Conservation (phyloP, 2,113 vertebrate genomes). For the Oryzias woworae region DNA sequence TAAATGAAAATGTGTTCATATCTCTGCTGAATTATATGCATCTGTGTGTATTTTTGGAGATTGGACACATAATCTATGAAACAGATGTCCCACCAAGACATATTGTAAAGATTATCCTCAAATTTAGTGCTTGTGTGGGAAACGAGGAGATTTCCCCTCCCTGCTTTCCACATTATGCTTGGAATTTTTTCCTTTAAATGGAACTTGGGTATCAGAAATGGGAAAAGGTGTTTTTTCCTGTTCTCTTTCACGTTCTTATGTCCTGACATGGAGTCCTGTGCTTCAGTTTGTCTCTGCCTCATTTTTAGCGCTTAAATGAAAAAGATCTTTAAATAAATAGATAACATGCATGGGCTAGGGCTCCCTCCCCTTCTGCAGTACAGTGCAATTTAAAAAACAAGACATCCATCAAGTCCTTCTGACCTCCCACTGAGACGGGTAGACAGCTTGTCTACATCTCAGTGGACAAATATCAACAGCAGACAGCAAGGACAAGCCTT, state of each 20-base stretch:
- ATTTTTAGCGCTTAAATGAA: constrained; percentile 54
- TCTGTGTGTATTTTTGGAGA: constrained; percentile 37
- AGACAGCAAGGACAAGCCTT: constrained; percentile 60
- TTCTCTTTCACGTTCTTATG: constrained; percentile 47
- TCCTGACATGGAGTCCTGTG: constrained; percentile 45
- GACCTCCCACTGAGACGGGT: constrained; percentile 46
- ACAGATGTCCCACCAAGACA: constrained; percentile 18
- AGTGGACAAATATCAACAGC: constrained; percentile 48
- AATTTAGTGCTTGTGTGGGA: constrained; percentile 44
- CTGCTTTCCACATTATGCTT: constrained; percentile 39
- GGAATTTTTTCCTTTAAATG: constrained; percentile 53
- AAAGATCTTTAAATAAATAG: constrained; percentile 50
- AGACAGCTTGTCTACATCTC: constrained; percentile 57
- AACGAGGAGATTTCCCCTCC: constrained; percentile 44
- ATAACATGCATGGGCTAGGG: constrained; percentile 39
- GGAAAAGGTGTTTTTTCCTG: constrained; percentile 40
- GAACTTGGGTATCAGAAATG: constrained; percentile 43
- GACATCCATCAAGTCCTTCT: constrained; percentile 63
- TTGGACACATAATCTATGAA: constrained; percentile 16
- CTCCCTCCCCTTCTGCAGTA: constrained; percentile 30
- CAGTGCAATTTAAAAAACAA: constrained; percentile 52
- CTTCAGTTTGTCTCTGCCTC: constrained; percentile 55
- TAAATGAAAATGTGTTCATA: constrained; percentile 17
- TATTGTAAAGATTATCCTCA: constrained; percentile 55
- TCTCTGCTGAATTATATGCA: constrained; percentile 22